phyloP scores from a whole-genome alignment of 37 sponge, comb jelly and placozoan species.

The Dysidea cf. avara region DNA sequence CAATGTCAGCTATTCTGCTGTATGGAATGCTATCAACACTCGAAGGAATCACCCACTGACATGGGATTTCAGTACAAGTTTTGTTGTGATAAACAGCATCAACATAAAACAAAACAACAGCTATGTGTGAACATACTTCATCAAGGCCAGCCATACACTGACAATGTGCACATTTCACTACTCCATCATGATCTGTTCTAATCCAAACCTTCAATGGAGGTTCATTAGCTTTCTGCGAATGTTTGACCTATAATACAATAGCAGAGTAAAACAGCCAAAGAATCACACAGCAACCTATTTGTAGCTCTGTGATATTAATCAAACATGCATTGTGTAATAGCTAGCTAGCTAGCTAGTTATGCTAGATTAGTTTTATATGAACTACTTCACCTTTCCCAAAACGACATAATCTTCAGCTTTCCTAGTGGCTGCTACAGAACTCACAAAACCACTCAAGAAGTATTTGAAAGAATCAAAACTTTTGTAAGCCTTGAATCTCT shows the following conservation, averaged over 20 bases:
- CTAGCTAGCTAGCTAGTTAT: no score
- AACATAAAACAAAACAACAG: slow-evolving; percentile 51
- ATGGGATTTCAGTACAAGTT: slow-evolving; percentile 51
- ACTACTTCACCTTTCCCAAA: no score
- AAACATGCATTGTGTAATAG: no score
- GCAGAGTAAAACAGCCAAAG: no score
- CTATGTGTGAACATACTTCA: slow-evolving; percentile 68
- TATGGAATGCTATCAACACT: slow-evolving; percentile 35
- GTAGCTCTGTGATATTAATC: no score
- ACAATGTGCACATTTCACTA: slow-evolving; percentile 59
- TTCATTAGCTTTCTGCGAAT: slow-evolving; percentile 44
- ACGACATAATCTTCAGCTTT: no score
- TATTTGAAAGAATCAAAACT: no score
- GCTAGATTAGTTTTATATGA: no score
- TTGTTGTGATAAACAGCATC: slow-evolving; percentile 41
- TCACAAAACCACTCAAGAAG: no score
- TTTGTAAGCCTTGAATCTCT: no score
- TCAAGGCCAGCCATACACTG: slow-evolving; percentile 71
- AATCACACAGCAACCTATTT: no score
- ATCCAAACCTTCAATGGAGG: slow-evolving; percentile 55
- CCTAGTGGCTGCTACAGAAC: no score
- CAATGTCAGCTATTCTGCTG: slow-evolving; percentile 38
- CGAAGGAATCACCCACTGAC: slow-evolving; percentile 57
- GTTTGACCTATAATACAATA: slow-evolving; percentile 19
- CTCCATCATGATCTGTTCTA: background rate